Evolutionary conservation across 1,140 invertebrate species (phyloP), one percentile per base, ranked within the genome.

Genomic region (Calephelis virginiensis): DNA sequence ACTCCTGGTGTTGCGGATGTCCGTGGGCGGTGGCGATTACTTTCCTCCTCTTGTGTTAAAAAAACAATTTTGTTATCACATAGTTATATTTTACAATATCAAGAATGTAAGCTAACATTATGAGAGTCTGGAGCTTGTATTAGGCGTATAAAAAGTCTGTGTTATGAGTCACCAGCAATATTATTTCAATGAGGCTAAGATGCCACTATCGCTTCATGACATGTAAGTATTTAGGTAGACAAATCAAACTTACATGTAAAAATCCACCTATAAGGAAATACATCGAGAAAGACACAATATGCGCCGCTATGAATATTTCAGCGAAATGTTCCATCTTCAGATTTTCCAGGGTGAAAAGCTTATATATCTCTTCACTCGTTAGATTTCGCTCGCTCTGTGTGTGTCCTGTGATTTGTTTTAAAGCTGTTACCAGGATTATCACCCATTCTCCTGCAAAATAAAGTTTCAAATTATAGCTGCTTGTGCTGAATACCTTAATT

Each of bases 261-360:
- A 94, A 94, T 73, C 94, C 94, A 66, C 94, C 94, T 8, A 94
- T 82, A 12, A 83, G 59, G 67, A 94, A 93, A 80, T 94, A 95
- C 45, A 93, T 91, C 12, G 75, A 69, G 62, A 93, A 93, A 0
- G 94, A 93, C 8, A 94, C 81, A n/a, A 81, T 59, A 37, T 91
- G 83, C 0, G 93, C 88, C 0, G 66, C 69, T 0, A 93, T 75
- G 76, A 92, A 92, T 64, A 93, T 93, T 10, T 75, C 75, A 9
- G 78, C 75, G 28, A 94, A 90, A 65, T 92, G 78, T 61, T 92
- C 87, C 79, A 94, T 89, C 74, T 92, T 92, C 5, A 93, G 67
- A 64, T 89, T 90, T 72, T 91, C 76, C 5, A 87, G 70, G 0
- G 91, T 91, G 45, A 92, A 84, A 12, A 86, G 64, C 37, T 89